phyloP scores from a whole-genome alignment of 2,797 vertebrate species.

The Calcarius lapponicus region DNA sequence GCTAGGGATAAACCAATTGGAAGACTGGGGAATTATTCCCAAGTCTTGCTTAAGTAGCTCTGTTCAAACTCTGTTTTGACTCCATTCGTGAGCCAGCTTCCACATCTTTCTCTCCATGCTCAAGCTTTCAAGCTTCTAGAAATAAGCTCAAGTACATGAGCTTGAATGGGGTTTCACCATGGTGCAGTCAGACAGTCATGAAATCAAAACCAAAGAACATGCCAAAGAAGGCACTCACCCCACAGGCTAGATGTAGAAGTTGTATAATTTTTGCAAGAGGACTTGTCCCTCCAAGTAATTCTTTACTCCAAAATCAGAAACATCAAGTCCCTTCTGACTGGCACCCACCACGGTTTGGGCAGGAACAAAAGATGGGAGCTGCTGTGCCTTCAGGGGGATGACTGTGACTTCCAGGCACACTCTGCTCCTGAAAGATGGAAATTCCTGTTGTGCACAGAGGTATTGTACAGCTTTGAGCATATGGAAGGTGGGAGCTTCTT shows the following conservation, averaged over 20 bases:
- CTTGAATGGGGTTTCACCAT: neutral
- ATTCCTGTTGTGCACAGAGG: neutral
- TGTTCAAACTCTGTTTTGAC: neutral
- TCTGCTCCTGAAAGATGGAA: neutral
- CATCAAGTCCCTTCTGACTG: neutral
- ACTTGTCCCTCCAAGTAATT: neutral
- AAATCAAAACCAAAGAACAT: neutral
- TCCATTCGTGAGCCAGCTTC: neutral
- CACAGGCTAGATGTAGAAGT: neutral
- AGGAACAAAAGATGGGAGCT: neutral
- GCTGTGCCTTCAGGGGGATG: neutral
- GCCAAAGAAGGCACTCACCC: neutral
- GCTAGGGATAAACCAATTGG: neutral
- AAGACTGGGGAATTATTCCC: neutral
- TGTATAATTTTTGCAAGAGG: neutral
- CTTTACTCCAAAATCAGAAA: neutral
- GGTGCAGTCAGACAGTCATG: neutral
- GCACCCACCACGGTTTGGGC: neutral
- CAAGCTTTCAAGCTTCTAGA: neutral
- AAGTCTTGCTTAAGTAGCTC: neutral
- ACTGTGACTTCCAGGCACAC: neutral
- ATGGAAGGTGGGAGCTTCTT: neutral
- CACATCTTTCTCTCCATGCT: neutral
- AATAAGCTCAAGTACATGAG: neutral
- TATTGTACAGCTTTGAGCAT: neutral